Evolutionary conservation across 2,797 vertebrate genomes (phyloP).

Genomic region (Bufotes viridis): DNA sequence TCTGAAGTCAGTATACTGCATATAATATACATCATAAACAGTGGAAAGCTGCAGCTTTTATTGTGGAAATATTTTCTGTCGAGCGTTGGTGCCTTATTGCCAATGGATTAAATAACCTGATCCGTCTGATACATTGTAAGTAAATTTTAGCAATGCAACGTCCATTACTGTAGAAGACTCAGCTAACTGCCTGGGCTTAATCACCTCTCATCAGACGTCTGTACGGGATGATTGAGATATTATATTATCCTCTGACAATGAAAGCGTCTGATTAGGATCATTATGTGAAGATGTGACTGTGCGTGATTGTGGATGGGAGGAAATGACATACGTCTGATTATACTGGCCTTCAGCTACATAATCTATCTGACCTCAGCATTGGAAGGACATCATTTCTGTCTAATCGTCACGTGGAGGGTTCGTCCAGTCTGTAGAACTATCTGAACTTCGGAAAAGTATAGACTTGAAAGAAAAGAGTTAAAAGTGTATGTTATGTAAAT

Average conservation of each 20-base stretch:
- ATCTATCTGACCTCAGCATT: neutral
- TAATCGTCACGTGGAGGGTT: slow-evolving; percentile 21
- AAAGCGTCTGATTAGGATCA: slow-evolving; percentile 40
- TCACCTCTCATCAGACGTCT: slow-evolving; percentile 45
- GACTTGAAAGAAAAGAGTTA: too few relatives aligned
- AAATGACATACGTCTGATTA: slow-evolving; percentile 42
- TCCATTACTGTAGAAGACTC: slow-evolving; percentile 1
- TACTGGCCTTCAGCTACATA: neutral
- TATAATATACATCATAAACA: neutral
- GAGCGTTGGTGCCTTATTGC: neutral
- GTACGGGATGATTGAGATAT: slow-evolving; percentile 15
- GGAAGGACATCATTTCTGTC: slow-evolving; percentile 9
- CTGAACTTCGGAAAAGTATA: neutral
- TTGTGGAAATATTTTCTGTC: neutral
- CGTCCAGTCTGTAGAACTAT: neutral
- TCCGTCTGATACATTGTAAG: neutral
- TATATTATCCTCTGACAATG: slow-evolving; percentile 42
- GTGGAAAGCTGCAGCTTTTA: neutral
- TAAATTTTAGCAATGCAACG: neutral
- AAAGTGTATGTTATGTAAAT: too few relatives aligned
- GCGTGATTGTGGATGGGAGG: slow-evolving; percentile 37
- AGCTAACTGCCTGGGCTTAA: neutral
- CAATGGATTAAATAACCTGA: neutral
- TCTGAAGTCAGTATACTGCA: too few relatives aligned
- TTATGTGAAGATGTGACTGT: slow-evolving; percentile 39